A percentile compares a stretch with the other conserved stretches of the same genome.
Conservation (phyloP, 2,113 vertebrate genomes). For the Cephalopterus ornatus region DNA sequence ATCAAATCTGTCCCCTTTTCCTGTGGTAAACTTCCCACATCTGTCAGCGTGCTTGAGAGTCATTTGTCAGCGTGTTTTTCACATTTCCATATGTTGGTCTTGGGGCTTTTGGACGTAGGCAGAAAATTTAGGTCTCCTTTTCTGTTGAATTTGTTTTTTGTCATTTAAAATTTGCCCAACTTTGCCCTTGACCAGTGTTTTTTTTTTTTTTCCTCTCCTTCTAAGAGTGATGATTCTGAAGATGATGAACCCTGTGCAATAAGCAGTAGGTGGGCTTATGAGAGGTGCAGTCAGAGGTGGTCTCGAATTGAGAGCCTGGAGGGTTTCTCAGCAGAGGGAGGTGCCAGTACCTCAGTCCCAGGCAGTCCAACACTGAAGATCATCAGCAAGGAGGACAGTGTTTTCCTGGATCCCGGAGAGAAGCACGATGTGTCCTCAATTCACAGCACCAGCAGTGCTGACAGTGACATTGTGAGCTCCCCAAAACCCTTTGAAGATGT, state of each 20-base stretch:
- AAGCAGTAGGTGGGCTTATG: conserved; percentile 83
- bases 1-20: not conserved
- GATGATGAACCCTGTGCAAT: conserved; percentile 84
- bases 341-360: not conserved
- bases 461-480: conserved; percentile 70
- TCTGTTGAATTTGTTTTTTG: not conserved
- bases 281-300: conserved; percentile 76
- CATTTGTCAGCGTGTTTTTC: not conserved
- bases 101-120: not conserved
- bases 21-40: not conserved
- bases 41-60: not conserved
- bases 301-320: conserved; percentile 66
- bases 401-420: conserved; percentile 49
- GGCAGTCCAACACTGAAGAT: conserved; percentile 29
- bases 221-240: conserved; percentile 77
- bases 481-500: conserved; percentile 60
- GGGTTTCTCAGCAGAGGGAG: not conserved
- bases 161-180: not conserved
- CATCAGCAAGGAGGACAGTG: not conserved
- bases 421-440: conserved; percentile 75
- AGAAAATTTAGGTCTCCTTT: not conserved
- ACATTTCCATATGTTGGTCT: not conserved
- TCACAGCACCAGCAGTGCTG: conserved; percentile 80
- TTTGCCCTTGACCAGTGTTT: not conserved
- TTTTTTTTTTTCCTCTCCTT: not conserved